Conservation (phyloP, 2,888 invertebrate species). For the Hypselothyrea guttata region DNA sequence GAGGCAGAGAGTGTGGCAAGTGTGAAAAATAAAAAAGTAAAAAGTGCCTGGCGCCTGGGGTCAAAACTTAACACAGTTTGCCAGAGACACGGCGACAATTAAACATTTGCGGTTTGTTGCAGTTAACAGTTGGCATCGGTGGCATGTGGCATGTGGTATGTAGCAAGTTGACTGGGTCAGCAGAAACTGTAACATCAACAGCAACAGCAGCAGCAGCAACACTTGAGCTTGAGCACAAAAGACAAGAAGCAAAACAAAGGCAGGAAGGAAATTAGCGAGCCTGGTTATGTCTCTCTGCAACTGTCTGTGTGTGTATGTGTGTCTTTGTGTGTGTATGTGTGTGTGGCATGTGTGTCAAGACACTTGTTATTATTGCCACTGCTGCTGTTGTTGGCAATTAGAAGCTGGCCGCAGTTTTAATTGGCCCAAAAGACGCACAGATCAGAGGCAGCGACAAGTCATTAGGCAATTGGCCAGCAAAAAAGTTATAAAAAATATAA, state of each 20-base stretch:
- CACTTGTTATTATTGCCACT: constrained; percentile 44
- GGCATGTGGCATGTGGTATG: not conserved
- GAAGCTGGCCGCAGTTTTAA: constrained; percentile 53
- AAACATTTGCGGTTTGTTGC: constrained; percentile 57
- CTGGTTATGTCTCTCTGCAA: not conserved
- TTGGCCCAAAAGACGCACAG: constrained; percentile 50
- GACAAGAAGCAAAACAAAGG: constrained; percentile 24
- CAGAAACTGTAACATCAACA: constrained; percentile 12
- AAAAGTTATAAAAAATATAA: not conserved
- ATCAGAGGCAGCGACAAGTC: constrained; percentile 19
- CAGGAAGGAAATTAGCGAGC: constrained; percentile 50
- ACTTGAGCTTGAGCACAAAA: constrained; percentile 63
- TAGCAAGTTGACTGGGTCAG: constrained; percentile 69
- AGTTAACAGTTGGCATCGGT: constrained; percentile 10
- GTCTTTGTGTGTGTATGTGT: not conserved
- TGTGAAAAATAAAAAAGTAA: no score
- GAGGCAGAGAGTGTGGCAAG: constrained; percentile 20
- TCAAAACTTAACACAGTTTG: constrained; percentile 80
- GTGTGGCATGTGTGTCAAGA: constrained; percentile 63
- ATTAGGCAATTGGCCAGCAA: constrained; percentile 32
- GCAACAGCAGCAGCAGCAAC: constrained; percentile 15
- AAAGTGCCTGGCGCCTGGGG: constrained; percentile 55
- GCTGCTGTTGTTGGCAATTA: constrained; percentile 41
- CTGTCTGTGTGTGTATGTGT: not conserved
- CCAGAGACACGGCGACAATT: constrained; percentile 51